Conservation (phyloP, 2,888 invertebrate species). For the Machimus atricapillus region DNA sequence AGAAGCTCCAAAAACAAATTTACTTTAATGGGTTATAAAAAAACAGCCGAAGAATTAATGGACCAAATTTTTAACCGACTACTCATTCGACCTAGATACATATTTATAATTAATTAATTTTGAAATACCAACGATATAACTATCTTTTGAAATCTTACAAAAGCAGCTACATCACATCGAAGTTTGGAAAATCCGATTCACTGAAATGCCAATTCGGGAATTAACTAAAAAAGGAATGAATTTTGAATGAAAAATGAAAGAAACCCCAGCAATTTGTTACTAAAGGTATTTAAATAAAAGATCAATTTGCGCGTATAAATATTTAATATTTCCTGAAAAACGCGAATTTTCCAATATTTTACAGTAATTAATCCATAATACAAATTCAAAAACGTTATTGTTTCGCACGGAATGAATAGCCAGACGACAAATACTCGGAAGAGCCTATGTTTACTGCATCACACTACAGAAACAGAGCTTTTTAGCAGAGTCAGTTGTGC, state of each 20-base stretch:
- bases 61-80: too few relatives aligned
- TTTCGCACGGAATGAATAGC: slow-evolving; percentile 16
- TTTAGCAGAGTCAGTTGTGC: not conserved
- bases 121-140: too few relatives aligned
- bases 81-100: too few relatives aligned
- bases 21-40: too few relatives aligned
- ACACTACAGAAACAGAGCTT: not conserved
- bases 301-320: not conserved
- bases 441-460: not conserved
- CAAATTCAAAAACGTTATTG: not conserved
- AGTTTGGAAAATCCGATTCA: too few relatives aligned
- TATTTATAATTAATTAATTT: too few relatives aligned
- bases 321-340: not conserved
- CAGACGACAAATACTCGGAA: not conserved
- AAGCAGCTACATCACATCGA: too few relatives aligned
- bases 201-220: too few relatives aligned
- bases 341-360: not conserved
- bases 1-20: too few relatives aligned
- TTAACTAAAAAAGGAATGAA: too few relatives aligned
- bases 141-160: too few relatives aligned
- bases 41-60: not conserved
- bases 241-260: not conserved
- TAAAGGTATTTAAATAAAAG: not conserved
- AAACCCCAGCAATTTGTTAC: not conserved
- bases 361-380: not conserved